Percentiles rank a stretch among this genome's conserved stretches.
Conservation (phyloP, 2,797 vertebrate species). For the Karalla daura region DNA sequence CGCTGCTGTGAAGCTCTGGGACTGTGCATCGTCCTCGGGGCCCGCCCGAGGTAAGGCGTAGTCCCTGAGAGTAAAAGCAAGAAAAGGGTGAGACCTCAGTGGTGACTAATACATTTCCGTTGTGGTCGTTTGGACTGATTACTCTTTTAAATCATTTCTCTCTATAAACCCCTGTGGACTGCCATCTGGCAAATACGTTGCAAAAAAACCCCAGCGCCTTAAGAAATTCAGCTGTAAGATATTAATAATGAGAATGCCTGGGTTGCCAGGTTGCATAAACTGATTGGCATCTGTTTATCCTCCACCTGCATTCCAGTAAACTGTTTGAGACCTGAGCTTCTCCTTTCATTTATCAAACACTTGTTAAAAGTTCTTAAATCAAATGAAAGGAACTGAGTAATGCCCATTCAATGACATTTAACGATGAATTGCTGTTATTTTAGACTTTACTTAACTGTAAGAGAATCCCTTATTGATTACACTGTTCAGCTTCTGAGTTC, state of each 20-base stretch:
- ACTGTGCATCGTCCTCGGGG: conserved; percentile 2
- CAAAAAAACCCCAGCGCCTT: background rate
- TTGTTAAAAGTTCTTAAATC: too few species aligned
- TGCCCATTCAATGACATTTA: too few species aligned
- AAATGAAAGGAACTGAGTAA: too few species aligned
- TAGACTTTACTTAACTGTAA: too few species aligned
- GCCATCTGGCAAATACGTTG: background rate
- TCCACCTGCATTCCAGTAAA: background rate
- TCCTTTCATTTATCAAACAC: too few species aligned
- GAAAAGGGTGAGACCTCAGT: conserved; percentile 21
- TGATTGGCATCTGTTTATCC: background rate
- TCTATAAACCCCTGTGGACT: background rate
- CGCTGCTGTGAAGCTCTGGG: background rate
- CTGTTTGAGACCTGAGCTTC: too few species aligned
- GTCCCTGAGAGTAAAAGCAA: conserved; percentile 27
- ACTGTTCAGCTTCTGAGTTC: too few species aligned
- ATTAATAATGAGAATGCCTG: background rate
- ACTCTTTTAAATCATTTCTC: background rate
- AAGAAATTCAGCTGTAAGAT: background rate
- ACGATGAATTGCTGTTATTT: too few species aligned
- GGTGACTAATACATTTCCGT: too few species aligned
- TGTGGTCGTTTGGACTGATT: too few species aligned
- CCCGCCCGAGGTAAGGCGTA: conserved; percentile 59
- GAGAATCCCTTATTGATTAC: too few species aligned
- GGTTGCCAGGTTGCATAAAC: background rate